Conservation (phyloP, 2,888 invertebrate species). For the Lymantria dispar region DNA sequence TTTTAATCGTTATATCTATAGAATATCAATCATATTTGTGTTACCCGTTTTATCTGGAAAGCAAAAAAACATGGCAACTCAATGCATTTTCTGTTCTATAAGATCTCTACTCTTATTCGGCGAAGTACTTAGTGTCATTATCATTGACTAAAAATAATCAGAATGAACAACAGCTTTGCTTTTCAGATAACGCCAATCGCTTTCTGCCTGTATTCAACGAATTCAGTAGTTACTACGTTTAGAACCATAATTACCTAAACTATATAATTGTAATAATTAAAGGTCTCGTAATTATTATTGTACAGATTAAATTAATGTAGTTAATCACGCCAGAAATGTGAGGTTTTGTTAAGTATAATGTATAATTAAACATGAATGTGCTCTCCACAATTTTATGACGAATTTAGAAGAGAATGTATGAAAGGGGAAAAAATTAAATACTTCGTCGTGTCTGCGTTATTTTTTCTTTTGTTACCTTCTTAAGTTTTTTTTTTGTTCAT, state of each 20-base stretch:
- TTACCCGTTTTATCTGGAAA: constrained; percentile 46
- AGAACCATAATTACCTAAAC: constrained; percentile 67
- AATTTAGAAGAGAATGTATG: constrained; percentile 82
- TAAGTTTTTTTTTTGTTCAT: constrained; percentile 4
- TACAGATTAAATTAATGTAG: constrained; percentile 81
- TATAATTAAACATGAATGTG: constrained; percentile 79
- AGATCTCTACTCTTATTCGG: constrained; percentile 31
- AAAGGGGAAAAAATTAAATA: constrained; percentile 80
- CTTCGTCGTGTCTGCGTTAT: constrained; percentile 78
- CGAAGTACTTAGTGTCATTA: constrained; percentile 48
- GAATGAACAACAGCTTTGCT: constrained; percentile 34
- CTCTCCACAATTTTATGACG: constrained; percentile 81
- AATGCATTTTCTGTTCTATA: constrained; percentile 4
- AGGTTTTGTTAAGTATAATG: constrained; percentile 79
- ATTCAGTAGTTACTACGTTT: constrained; percentile 63
- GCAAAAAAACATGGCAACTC: constrained; percentile 32
- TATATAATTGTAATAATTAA: constrained; percentile 74
- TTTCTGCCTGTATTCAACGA: constrained; percentile 49
- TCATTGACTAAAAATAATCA: constrained; percentile 16
- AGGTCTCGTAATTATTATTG: constrained; percentile 80
- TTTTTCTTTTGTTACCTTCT: constrained; percentile 52
- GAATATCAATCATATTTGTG: constrained; percentile 28
- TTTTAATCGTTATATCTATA: constrained; percentile 29
- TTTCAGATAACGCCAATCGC: constrained; percentile 45
- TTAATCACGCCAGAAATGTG: constrained; percentile 78